phyloP scores from a whole-genome alignment of 2,888 invertebrate species.

The Taenaris catops region DNA sequence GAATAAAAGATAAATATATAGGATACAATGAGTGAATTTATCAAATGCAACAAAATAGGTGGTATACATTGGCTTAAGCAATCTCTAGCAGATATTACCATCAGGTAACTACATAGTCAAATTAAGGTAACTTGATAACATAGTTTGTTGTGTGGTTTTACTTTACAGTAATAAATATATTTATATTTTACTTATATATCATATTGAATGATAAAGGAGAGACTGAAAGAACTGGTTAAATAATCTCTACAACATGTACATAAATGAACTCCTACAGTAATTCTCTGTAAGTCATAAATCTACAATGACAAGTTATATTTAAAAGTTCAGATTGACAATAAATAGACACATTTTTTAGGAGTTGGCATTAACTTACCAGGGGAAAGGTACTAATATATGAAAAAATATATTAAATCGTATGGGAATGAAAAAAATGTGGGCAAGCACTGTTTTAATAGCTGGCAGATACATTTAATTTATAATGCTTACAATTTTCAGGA shows the following conservation, averaged over 20 bases:
- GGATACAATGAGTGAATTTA: slow-evolving; percentile 2
- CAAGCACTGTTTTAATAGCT: slow-evolving; percentile 6
- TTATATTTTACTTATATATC: neutral
- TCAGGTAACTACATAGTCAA: slow-evolving; percentile 71
- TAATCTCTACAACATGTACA: too few relatives aligned
- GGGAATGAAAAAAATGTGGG: too few relatives aligned
- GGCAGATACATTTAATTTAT: slow-evolving; percentile 1
- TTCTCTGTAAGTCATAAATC: too few relatives aligned
- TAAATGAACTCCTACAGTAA: too few relatives aligned
- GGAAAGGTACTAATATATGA: too few relatives aligned
- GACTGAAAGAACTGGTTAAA: too few relatives aligned
- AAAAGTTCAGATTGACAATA: too few relatives aligned
- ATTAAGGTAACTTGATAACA: too few relatives aligned
- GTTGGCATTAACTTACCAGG: too few relatives aligned
- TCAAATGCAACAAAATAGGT: slow-evolving; percentile 52
- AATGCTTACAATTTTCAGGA: slow-evolving; percentile 35
- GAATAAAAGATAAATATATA: neutral
- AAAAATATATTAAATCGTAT: slow-evolving; percentile 1
- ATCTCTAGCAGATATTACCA: slow-evolving; percentile 64
- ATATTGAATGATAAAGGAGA: neutral
- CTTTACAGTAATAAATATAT: neutral
- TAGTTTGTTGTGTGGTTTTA: too few relatives aligned
- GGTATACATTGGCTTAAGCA: slow-evolving; percentile 74
- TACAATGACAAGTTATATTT: too few relatives aligned
- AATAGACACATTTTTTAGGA: too few relatives aligned